Evolutionary conservation across 2,888 invertebrate species (phyloP).

Genomic region (Gisinianus flammeolus): DNA sequence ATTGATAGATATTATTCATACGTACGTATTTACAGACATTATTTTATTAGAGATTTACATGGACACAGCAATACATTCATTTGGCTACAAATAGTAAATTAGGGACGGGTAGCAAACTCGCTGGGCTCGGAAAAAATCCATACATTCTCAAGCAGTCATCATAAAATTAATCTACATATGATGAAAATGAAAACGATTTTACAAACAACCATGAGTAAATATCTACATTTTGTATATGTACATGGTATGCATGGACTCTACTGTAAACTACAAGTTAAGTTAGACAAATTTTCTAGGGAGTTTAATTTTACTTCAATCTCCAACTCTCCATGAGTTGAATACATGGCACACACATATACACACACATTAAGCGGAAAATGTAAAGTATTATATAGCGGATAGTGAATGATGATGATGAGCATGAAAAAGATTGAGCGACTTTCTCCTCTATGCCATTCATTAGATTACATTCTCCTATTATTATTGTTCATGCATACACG

Average conservation of each 20-base stretch:
- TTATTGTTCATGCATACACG: neutral
- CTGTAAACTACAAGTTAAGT: neutral
- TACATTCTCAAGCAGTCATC: slow-evolving; percentile 35
- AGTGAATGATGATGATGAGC: slow-evolving; percentile 32
- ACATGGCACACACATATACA: neutral
- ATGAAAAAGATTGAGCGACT: slow-evolving; percentile 36
- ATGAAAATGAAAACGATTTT: neutral
- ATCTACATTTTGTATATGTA: neutral
- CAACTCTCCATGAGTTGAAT: neutral
- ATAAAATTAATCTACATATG: neutral
- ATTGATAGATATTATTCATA: slow-evolving; percentile 21
- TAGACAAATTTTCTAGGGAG: slow-evolving; percentile 31
- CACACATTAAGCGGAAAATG: neutral
- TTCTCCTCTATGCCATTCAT: slow-evolving; percentile 38
- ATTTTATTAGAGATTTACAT: too few relatives aligned
- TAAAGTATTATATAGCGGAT: neutral
- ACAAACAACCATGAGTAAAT: neutral
- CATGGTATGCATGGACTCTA: neutral
- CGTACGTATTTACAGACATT: neutral
- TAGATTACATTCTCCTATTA: slow-evolving; percentile 33
- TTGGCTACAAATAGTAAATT: slow-evolving; percentile 8
- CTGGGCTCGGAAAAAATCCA: slow-evolving; percentile 30
- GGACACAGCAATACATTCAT: too few relatives aligned
- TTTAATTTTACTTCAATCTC: slow-evolving; percentile 8
- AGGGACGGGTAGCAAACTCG: slow-evolving; percentile 25